Conservation (phyloP, 2,113 vertebrate genomes). For the Pterocles burchelli region DNA sequence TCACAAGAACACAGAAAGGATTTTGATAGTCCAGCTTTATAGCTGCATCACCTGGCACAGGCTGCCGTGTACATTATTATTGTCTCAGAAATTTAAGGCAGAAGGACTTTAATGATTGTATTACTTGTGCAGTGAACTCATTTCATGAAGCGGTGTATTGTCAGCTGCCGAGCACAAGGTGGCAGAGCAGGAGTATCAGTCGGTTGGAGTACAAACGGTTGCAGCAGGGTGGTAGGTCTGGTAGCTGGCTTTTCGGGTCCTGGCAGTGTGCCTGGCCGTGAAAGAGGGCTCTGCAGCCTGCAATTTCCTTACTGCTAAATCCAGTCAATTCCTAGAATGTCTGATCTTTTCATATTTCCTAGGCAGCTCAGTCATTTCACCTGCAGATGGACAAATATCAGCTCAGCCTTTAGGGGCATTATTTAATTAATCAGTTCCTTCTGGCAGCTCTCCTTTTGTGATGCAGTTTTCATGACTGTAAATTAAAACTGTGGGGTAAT, state of each 20-base stretch:
- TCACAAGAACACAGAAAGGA: neutral
- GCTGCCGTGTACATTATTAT: fast-evolving
- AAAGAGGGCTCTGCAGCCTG: neutral
- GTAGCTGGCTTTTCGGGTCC: neutral
- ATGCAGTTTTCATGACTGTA: neutral
- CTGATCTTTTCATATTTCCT: neutral
- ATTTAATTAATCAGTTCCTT: neutral
- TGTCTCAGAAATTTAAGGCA: neutral
- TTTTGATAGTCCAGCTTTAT: fast-evolving
- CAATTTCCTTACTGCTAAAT: too few species aligned
- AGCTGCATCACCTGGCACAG: neutral
- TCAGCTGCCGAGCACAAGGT: neutral
- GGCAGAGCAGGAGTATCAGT: neutral
- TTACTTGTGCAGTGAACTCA: fast-evolving
- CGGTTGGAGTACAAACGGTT: neutral
- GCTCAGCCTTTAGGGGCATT: neutral
- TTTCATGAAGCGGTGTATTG: neutral
- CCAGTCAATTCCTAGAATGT: neutral
- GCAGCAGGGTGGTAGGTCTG: neutral
- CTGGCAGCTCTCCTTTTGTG: neutral
- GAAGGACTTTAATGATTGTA: fast-evolving
- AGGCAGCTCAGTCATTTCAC: neutral
- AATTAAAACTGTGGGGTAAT: neutral
- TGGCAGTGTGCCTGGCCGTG: neutral
- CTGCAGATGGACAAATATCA: neutral